A percentile compares a stretch with the other conserved stretches of the same genome.
These are phyloP conservation scores for Melanotaenia pygmaea DNA, from an alignment of 2,797 vertebrate genomes.

Conservation along the genomic window DNA sequence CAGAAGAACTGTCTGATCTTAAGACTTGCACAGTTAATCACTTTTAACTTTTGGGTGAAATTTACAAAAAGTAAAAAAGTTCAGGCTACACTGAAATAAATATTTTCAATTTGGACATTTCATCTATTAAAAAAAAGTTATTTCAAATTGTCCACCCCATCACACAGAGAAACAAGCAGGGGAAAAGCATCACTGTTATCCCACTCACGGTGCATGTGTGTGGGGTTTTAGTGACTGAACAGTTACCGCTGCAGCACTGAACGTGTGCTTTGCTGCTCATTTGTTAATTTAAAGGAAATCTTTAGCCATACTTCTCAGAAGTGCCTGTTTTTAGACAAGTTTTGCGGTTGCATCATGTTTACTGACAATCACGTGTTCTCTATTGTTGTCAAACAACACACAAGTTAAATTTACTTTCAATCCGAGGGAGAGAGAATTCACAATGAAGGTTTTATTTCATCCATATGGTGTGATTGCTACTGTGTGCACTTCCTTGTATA, in stretches of 20 bases:
- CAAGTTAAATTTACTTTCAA: not conserved
- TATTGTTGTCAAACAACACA: constrained; percentile 2
- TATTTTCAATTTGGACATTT: not conserved
- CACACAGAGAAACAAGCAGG: not conserved
- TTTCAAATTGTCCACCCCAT: not conserved
- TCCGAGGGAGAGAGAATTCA: not conserved
- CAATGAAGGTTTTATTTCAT: constrained; percentile 1
- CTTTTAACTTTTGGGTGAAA: not conserved
- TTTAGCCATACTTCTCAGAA: constrained; percentile 16
- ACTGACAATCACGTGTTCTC: not conserved
- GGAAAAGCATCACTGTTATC: not conserved
- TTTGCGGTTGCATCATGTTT: not conserved
- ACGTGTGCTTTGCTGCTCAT: not conserved
- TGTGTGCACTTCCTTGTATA: constrained; percentile 5
- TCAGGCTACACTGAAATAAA: not conserved
- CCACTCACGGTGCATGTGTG: constrained; percentile 1
- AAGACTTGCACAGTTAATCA: not conserved
- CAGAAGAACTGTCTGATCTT: not conserved
- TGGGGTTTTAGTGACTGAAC: not conserved
- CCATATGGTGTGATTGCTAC: constrained; percentile 3
- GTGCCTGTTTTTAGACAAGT: not conserved
- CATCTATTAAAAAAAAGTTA: not conserved
- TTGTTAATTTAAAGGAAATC: not conserved
- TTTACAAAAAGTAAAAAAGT: not conserved
- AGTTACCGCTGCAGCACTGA: constrained; percentile 3